Evolutionary conservation across 2,797 vertebrate genomes (phyloP).

Genomic region (Sternotherus odoratus): DNA sequence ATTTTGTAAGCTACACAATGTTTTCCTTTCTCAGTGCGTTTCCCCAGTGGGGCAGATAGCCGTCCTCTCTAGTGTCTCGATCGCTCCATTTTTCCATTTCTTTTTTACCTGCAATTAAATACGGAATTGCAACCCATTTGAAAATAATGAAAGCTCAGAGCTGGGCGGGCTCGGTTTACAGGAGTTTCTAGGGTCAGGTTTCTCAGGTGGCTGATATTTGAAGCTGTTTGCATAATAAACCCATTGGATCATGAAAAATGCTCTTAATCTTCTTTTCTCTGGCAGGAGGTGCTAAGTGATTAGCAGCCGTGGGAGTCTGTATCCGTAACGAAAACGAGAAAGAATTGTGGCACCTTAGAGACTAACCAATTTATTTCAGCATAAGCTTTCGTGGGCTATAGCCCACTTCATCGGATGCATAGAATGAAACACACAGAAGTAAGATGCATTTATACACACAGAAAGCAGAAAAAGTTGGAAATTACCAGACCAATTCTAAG

Average conservation of each 20-base stretch:
- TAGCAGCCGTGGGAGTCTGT: no score
- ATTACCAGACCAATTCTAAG: no score
- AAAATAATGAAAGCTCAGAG: background rate
- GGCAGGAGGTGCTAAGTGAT: background rate
- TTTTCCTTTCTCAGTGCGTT: background rate
- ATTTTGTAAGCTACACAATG: background rate
- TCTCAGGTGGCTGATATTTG: slow-evolving; percentile 13
- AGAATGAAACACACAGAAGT: no score
- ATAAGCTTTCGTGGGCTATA: no score
- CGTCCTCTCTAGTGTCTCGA: background rate
- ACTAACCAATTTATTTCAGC: no score
- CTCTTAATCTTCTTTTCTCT: slow-evolving; percentile 6
- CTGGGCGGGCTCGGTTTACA: background rate
- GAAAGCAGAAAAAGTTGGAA: no score
- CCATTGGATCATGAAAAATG: background rate
- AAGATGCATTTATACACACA: no score
- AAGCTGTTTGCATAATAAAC: background rate
- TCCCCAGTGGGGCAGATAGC: background rate
- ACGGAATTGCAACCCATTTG: background rate
- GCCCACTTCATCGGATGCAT: no score
- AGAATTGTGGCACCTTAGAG: no score
- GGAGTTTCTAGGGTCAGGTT: background rate
- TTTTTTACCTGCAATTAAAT: background rate
- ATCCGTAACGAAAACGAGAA: no score
- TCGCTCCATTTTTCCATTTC: background rate